Base-by-base conservation (phyloP, 1,140 invertebrate species). In the Delia radicum region DNA sequence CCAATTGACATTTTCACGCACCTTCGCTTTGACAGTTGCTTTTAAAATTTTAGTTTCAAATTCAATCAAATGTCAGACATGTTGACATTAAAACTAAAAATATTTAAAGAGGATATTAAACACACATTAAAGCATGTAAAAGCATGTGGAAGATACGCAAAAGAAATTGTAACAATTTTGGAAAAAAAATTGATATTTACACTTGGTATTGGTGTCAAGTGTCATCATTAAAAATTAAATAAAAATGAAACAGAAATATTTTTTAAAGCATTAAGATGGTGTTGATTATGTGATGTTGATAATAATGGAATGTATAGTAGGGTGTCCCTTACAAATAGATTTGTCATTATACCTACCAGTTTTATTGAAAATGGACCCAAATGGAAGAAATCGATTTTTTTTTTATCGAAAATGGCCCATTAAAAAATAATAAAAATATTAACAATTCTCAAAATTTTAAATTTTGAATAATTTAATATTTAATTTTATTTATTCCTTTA, bases 141-240 rank as follows among this genome's bases (percentile, higher is more conserved):
- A 65, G 28, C 13, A 46, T 0, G 26, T 48, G 48, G 48, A 37
- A 28, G n/a, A 33, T 3, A 26, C n/a, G 12, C 26, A 31, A 31
- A 62, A 29, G 48, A 67, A 75, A 75, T 67, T 67, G 31, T 67
- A 67, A 67, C 27, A 67, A 29, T n/a, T 33, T 67, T 33, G 4
- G 24, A 42, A 55, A 55, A 18, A 55, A 42, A 42, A 55, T 21
- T 55, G 33, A 10, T 37, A 55, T 55, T 18, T 21, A 55, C 48
- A 55, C 48, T 55, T 55, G 48, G 18, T 55, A 55, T 55, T 55
- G 48, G 21, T 55, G 48, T 55, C 48, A 55, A 55, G 48, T 18
- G 48, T 55, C 48, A 55, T 55, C 18, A 55, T 55, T 55, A 55
- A 55, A 55, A 55, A 55, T n/a, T 21, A 55, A 55, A 48, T 55